These are phyloP conservation scores for Tortricodes alternella DNA, from an alignment of 2,888 invertebrate genomes.

Conservation along the genomic window DNA sequence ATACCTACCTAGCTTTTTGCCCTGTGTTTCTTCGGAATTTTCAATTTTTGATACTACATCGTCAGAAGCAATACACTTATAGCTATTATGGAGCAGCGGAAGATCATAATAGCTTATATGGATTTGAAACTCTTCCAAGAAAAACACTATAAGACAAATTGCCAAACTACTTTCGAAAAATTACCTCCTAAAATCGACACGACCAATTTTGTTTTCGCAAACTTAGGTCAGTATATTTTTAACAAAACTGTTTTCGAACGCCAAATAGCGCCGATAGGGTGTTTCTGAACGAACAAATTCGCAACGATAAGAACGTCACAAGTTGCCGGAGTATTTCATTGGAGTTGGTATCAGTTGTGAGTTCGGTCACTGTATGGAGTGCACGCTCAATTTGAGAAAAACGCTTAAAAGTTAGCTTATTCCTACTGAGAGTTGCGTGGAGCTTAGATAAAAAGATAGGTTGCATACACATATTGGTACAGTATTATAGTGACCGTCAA, in stretches of 20 bases:
- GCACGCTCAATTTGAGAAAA: conserved; percentile 28
- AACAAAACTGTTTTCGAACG: conserved; percentile 55
- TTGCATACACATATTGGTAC: no score
- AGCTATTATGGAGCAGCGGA: no score
- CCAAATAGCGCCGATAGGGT: conserved; percentile 62
- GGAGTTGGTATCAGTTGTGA: conserved; percentile 71
- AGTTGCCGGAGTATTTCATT: conserved; percentile 67
- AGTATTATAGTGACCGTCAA: no score
- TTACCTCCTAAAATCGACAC: conserved; percentile 4
- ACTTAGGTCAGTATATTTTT: conserved; percentile 36
- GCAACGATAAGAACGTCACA: conserved; percentile 58
- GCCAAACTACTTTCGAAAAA: neutral
- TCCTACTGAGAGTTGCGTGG: conserved; percentile 1
- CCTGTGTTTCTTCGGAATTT: neutral
- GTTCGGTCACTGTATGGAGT: conserved; percentile 29
- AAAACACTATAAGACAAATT: neutral
- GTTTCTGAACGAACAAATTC: conserved; percentile 68
- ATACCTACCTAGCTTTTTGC: neutral
- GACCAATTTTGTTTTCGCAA: conserved; percentile 17
- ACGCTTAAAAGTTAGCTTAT: conserved; percentile 25
- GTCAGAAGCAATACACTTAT: no score
- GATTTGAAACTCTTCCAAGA: no score
- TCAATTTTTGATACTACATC: neutral
- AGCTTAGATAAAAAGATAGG: no score
- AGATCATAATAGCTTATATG: no score